Base-by-base conservation (phyloP, 2,888 invertebrate genomes). In the Stratiomys singularior region DNA sequence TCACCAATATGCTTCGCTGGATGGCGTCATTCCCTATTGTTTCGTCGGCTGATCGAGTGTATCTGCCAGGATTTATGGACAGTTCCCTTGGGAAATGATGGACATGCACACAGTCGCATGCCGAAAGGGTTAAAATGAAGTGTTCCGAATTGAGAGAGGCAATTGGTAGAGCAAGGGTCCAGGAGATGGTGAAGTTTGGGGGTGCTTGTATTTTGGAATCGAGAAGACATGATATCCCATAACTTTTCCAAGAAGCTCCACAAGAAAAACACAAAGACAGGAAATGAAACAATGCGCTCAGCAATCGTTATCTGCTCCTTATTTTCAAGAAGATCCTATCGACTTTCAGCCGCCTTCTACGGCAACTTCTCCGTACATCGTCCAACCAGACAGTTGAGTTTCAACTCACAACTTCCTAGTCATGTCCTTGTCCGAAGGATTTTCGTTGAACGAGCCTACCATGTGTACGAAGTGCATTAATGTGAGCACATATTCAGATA, bases 11-110 rank as follows among this genome's bases (percentile, higher is more conserved):
- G 37, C 52, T 52, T 4, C 9, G 11, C 7, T 13, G 69, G 46
- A 69, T 69, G 69, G 74, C 58, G 74, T 60, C 74, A 74, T 74
- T 58, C 74, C 58, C 28, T 74, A 52, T 74, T 52, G 52, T 74
- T 52, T 74, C 60, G 60, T 47, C 18, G 27, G 69, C n/a, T 47
- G 47, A 47, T 69, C 21, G 25, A 69, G 46, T 46, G 18, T 13
- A 69, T 47, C 21, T 66, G 66, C 18, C 37, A 37, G 52, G 47
- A 37, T 74, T 74, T 74, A 74, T 74, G 37, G 74, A 60, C 60
- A 58, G 74, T 60, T 74, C 74, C 74, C 74, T 60, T 7, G 74
- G 74, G 74, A 74, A 13, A 30, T 37, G 74, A 28, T 1, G 2
- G 74, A 44, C 52, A 52, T 18, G 18, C 37, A 5, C 37, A 37